Percentiles rank a stretch among this genome's conserved stretches.
These are phyloP conservation scores for Exaiptasia diaphana DNA, from an alignment of 64 coral and sea anemone species.

Conservation along the genomic window DNA sequence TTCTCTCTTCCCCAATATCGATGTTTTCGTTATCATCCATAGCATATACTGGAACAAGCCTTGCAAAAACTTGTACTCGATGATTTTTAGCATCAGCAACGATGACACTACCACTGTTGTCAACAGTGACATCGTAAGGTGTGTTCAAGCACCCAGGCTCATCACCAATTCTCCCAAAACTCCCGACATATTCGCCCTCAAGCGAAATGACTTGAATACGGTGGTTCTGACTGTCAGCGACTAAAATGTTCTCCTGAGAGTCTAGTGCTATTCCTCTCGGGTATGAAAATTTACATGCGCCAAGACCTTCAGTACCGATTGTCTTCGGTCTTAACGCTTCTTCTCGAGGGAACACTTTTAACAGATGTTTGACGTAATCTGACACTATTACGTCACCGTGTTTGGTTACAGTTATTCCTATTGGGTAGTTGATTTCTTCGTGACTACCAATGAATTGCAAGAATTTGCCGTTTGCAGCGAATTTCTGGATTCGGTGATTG, in stretches of 20 bases:
- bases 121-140: constrained; percentile 73
- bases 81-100: constrained; percentile 91
- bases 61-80: constrained; percentile 72
- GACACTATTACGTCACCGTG: constrained; percentile 69
- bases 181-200: constrained; percentile 49
- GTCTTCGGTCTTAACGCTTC: constrained; percentile 17
- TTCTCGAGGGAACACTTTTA: constrained; percentile 72
- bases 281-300: constrained; percentile 62
- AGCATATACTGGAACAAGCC: constrained; percentile 31
- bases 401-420: constrained; percentile 65
- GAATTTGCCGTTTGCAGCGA: constrained; percentile 72
- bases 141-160: constrained; percentile 69
- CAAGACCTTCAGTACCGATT: constrained; percentile 67
- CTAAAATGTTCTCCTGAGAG: constrained; percentile 75
- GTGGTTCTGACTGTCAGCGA: constrained; percentile 86
- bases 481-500: constrained; percentile 90
- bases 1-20: not conserved
- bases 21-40: constrained; percentile 18
- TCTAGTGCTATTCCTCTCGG: constrained; percentile 84
- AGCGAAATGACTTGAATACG: constrained; percentile 78
- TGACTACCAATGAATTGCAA: constrained; percentile 71
- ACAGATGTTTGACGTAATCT: constrained; percentile 65
- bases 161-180: constrained; percentile 68
- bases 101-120: constrained; percentile 54
- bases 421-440: constrained; percentile 63